Evolutionary conservation across 2,888 invertebrate species (phyloP), one percentile per base, ranked within the genome.

Genomic region (Cactoblastis cactorum): DNA sequence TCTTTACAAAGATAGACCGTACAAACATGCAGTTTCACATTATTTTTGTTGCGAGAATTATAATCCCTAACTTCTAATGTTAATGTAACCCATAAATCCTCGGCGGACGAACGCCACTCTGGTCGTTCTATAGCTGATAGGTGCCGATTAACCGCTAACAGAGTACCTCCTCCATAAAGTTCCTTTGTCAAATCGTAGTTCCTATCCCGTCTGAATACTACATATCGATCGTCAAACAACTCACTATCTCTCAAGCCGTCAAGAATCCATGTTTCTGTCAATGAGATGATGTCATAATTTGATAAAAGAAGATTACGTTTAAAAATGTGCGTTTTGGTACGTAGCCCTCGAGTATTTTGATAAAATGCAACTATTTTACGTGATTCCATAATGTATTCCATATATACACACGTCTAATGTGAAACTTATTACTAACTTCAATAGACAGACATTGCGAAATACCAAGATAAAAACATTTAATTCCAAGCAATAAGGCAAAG

Each of bases 261-360:
- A 1, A 34, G 18, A 1, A 49, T 12, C 49, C 49, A 49, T 8
- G 49, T 19, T 12, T 49, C 41, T 1, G 49, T 41, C 17, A 49
- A 12, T 2, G 43, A 41, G 12, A 49, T 43, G 18, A 49, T 41
- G 22, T 49, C 49, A 19, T 17, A 49, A 14, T 17, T 18, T 18
- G 17, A 18, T 33, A 43, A 22, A 11, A n/a, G 17, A 2, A 43
- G 19, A 22, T 49, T 49, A n/a, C 49, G 32, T 43, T 47, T 47
- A 14, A 47, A 47, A 9, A 37, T 37, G 34, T 47, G 47, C 14
- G 46, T 46, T 19, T 46, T 46, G 1, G 46, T 46, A n/a, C 46
- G 46, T 19, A 46, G 46, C 19, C 46, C 46, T n/a, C 46, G 46
- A 12, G 46, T n/a, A 19, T 46, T 46, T n/a, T 46, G 46, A 35